A percentile compares a stretch with the other conserved stretches of the same genome.
These are phyloP conservation scores for Argynnis bischoffii DNA, from an alignment of 2,888 invertebrate genomes.

Conservation along the genomic window DNA sequence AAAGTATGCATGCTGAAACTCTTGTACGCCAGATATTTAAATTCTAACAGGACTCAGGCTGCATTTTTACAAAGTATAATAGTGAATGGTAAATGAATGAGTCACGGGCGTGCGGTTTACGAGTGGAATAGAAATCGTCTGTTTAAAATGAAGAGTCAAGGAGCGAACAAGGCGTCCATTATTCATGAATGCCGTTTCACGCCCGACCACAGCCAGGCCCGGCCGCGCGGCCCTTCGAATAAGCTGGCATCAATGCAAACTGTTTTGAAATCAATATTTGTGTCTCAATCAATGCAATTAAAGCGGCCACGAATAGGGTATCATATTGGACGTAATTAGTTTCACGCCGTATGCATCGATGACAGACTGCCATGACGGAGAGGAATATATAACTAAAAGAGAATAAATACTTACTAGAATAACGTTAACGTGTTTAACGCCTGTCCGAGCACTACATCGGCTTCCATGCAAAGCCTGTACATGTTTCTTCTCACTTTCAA, in stretches of 20 bases:
- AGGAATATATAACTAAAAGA: conserved; percentile 27
- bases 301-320: conserved; percentile 62
- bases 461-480: conserved; percentile 34
- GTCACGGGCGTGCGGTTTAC: conserved; percentile 77
- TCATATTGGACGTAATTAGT: conserved; percentile 74
- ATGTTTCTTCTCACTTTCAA: conserved; percentile 20
- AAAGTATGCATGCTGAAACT: conserved; percentile 32
- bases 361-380: conserved; percentile 50
- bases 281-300: conserved; percentile 81
- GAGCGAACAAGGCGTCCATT: conserved; percentile 75
- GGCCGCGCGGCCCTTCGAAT: conserved; percentile 35
- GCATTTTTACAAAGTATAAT: conserved; percentile 79
- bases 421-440: conserved; percentile 20
- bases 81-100: conserved; percentile 79
- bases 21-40: conserved; percentile 58
- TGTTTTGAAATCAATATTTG: conserved; percentile 79
- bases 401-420: conserved; percentile 25
- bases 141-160: conserved; percentile 79
- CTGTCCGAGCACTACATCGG: conserved; percentile 19
- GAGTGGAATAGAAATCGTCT: conserved; percentile 80
- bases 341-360: conserved; percentile 56
- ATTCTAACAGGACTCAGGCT: conserved; percentile 67
- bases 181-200: conserved; percentile 76
- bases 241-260: conserved; percentile 57
- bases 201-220: conserved; percentile 56